Evolutionary conservation across 2,113 vertebrate species (phyloP).

Genomic region (Pseudolaguvia tuberculata): DNA sequence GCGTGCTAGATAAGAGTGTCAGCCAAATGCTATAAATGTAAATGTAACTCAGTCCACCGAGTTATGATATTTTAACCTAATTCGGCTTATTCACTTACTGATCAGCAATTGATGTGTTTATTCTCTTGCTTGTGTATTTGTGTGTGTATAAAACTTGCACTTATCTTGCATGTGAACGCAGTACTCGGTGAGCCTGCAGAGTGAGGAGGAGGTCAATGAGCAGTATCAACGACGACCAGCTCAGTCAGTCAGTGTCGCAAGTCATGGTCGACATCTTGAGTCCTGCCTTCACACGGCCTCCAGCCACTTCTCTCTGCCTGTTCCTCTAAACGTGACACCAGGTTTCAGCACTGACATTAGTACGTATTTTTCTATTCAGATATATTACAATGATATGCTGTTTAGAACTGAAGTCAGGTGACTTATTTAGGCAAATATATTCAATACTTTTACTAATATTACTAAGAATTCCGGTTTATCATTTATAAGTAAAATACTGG

Average conservation of each 20-base stretch:
- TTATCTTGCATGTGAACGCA: slow-evolving; percentile 50
- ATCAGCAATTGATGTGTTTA: not conserved
- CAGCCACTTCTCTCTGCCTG: slow-evolving; percentile 91
- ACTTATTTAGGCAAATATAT: no score
- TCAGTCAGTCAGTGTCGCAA: slow-evolving; percentile 75
- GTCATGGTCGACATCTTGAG: slow-evolving; percentile 88
- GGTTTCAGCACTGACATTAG: slow-evolving; percentile 91
- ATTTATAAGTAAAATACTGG: no score
- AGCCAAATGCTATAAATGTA: no score
- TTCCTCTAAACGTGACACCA: slow-evolving; percentile 87
- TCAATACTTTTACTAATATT: no score
- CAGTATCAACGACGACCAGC: slow-evolving; percentile 80
- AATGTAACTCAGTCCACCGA: not conserved
- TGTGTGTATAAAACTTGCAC: not conserved
- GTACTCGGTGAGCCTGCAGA: slow-evolving; percentile 95
- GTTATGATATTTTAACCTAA: not conserved
- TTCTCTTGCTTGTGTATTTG: not conserved
- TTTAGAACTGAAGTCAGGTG: no score
- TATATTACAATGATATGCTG: no score
- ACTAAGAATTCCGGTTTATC: no score
- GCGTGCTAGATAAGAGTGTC: no score
- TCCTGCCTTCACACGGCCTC: slow-evolving; percentile 92
- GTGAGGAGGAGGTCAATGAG: slow-evolving; percentile 85
- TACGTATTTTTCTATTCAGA: slow-evolving; percentile 59
- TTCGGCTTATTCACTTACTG: not conserved